Base-by-base conservation (phyloP, 2,113 vertebrate genomes). In the Aleadryas rufinucha region DNA sequence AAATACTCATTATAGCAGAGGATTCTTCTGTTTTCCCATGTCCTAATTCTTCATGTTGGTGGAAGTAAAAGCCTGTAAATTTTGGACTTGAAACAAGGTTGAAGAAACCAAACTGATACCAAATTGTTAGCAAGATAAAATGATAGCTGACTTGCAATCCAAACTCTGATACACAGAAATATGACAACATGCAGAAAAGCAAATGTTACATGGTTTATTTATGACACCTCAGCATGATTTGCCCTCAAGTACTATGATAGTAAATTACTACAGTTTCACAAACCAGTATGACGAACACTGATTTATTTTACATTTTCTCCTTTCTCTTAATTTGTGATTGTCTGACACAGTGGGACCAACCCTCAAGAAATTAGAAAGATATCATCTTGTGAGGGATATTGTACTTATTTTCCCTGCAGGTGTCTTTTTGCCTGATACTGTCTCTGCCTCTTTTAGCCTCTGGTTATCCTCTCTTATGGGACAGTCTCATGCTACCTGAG, bases 241-340 rank as follows among this genome's bases (percentile, higher is more conserved):
- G 82, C 82, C 95, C 85, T 93, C 71, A 83, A 81, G 93, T 63
- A 60, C 61, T 90, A 33, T 37, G 71, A 66, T 41, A 90, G 87
- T 92, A 95, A 95, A 96, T 93, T 94, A 91, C 78, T 60, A 23
- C 53, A 61, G 71, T 94, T 95, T 94, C 71, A 88, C 90, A 96
- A 94, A 74, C 9, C 79, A 74, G 87, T 59, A 70, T 19, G 78
- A 96, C 0, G 16, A 93, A 45, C 37, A 63, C 42, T 93, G 90
- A 95, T 95, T 95, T 95, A 91, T 95, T 94, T 88, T 88, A 74
- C 21, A 54, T 81, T 90, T 94, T 94, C 33, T 88, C 24, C 44
- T 84, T 94, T 95, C 39, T 60, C 56, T 93, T 91, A 52, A 71
- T 88, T 95, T 95, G 54, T 89, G 86, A 82, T 93, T 86, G 64